Base-by-base conservation (phyloP, 2,113 vertebrate genomes). In the Rostratula benghalensis region DNA sequence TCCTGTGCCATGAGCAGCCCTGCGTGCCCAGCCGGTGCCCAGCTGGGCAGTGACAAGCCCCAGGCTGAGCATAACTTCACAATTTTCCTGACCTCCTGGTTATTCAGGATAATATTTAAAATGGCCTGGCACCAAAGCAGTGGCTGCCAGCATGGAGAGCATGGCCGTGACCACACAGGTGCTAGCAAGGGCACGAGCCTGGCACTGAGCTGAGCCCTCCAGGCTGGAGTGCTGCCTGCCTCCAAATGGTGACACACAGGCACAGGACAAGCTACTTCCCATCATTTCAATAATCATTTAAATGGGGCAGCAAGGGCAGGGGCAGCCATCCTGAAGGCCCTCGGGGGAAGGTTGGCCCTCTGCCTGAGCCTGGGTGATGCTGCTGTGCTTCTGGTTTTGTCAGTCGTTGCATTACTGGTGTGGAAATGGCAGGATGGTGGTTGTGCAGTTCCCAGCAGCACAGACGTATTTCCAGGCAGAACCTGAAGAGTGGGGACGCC, bases 131-230 rank as follows among this genome's bases (percentile, higher is more conserved):
- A 13, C 59, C 0, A 1, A 13, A 24, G 60, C 25, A 39, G 37
- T 59, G 63, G n/a, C 37, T 5, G 5, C 57, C 18, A 33, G 7
- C 0, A 0, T 0, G 2, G 41, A 54, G 19, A 64, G n/a, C 6
- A 0, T 30, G 54, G 64, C 59, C 14, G 2, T 43, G 48, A 27
- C 51, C 1, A 0, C 28, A 31, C 2, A 5, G 23, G n/a, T 14
- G 37, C n/a, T 57, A 13, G 23, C 25, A 11, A 18, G 13, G 16
- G 27, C 17, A n/a, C 1, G 7, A 61, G n/a, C 30, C 70, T 54
- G 45, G 22, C 1, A 0, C 8, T 28, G 43, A 71, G 63, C 73
- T 83, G 69, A 33, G 8, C 10, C 28, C 50, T 64, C 78, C 83
- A 68, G 41, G 53, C 51, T 27, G 59, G 46, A 7, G 7, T 7